Base-by-base conservation (phyloP, 2,888 invertebrate species). In the Leptothorax acervorum region DNA sequence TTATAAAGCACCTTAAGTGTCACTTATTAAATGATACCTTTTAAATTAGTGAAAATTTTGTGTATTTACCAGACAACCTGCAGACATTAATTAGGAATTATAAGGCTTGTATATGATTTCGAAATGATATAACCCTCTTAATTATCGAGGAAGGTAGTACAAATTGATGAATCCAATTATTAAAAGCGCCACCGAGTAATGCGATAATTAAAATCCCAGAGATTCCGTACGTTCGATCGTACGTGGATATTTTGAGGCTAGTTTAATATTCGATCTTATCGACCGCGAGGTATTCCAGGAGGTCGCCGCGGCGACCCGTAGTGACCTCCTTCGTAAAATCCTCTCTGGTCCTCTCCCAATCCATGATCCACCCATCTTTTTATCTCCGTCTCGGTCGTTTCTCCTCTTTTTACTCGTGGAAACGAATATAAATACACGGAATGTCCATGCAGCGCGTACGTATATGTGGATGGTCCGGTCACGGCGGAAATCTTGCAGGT, bases 361-460 rank as follows among this genome's bases (percentile, higher is more conserved):
- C 66, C 31, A 48, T 53, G 23, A 51, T 28, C 12, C 2, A 31
- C 12, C 28, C 42, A n/a, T 39, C 18, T 28, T 78, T 76, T 42
- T 11, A 68, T 57, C 31, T 23, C 31, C 55, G 12, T 55, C n/a
- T 35, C 39, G 28, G 2, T 2, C 35, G 18, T 51, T 66, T 57
- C 65, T 71, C 11, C 39, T 74, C 51, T 9, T 84, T 65, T 28
- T 18, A 12, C 60, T 70, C 66, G 18, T n/a, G 74, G 65, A 57
- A 73, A 62, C 78, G 53, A 66, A 86, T 87, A 90, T 86, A 90
- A 89, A 88, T 90, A 90, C 83, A 70, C 62, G 42, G 63, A 82
- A 70, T 65, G 70, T 70, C 70, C 60, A 81, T 85, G 73, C 60
- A 28, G 9, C 68, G 53, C 3, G n/a, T 55, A 48, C 12, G 45